phyloP scores from a whole-genome alignment of 2,888 invertebrate species.

The Yponomeuta malinellus region DNA sequence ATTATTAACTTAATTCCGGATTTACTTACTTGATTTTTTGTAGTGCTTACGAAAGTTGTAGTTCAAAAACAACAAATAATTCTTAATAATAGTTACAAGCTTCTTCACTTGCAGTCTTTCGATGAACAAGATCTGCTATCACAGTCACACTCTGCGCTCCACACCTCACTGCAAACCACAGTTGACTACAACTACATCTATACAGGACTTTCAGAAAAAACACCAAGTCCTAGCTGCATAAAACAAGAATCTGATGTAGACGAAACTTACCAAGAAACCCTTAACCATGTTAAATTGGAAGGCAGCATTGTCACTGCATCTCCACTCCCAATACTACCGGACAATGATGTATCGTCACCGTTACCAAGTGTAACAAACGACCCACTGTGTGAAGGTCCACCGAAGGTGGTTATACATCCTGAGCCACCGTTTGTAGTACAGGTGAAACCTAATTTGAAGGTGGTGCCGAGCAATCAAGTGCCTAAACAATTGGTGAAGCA shows the following conservation, averaged over 20 bases:
- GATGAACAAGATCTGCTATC: neutral
- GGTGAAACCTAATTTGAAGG: neutral
- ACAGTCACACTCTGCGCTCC: neutral
- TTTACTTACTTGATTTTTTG: too few relatives aligned
- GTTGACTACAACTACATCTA: neutral
- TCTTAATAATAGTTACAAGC: too few relatives aligned
- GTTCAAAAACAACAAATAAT: too few relatives aligned
- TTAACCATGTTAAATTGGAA: neutral
- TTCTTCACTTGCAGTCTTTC: neutral
- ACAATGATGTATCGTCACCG: neutral
- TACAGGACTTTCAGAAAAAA: neutral
- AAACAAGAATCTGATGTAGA: neutral
- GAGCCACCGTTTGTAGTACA: neutral
- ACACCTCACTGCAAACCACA: neutral
- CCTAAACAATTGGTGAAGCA: neutral
- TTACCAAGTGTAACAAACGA: neutral
- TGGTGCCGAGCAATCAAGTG: neutral
- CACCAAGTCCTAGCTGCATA: neutral
- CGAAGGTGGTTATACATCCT: neutral
- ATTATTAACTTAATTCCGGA: too few relatives aligned
- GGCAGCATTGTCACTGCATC: neutral
- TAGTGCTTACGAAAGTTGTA: too few relatives aligned
- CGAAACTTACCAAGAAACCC: neutral
- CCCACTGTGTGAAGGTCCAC: neutral
- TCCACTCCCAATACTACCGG: neutral